A percentile compares a stretch with the other conserved stretches of the same genome.
Conservation (phyloP, 2,113 vertebrate species). For the Muntiacus reevesi region DNA sequence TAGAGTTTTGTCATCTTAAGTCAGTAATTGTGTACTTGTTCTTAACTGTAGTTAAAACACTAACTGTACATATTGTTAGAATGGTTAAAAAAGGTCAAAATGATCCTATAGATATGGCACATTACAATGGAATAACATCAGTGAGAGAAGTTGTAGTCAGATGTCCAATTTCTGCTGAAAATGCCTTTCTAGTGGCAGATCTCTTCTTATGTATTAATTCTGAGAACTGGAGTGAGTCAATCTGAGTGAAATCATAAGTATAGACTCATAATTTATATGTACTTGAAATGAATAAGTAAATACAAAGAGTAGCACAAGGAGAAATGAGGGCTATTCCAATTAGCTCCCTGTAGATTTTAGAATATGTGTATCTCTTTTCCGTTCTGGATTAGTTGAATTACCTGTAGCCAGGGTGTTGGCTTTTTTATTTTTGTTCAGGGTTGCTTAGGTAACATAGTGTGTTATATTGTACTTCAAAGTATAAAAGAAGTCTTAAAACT, state of each 20-base stretch:
- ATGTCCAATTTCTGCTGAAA: background rate
- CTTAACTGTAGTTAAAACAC: background rate
- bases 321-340: background rate
- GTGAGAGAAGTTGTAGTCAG: background rate
- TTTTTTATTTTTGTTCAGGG: background rate
- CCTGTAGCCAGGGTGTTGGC: background rate
- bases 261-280: background rate
- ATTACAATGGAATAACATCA: background rate
- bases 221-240: background rate
- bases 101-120: background rate
- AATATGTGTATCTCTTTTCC: background rate
- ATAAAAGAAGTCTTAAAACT: conserved; percentile 38
- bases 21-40: background rate
- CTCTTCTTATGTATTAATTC: background rate
- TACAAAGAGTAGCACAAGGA: background rate
- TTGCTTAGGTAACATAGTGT: background rate
- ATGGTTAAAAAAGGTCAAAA: background rate
- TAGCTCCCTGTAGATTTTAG: background rate
- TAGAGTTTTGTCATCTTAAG: background rate
- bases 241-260: background rate
- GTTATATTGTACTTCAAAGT: background rate
- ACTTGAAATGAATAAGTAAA: background rate
- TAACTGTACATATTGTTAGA: background rate
- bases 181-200: background rate
- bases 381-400: background rate